Conservation (phyloP, 2,797 vertebrate species). For the Rhodeus uyekii region DNA sequence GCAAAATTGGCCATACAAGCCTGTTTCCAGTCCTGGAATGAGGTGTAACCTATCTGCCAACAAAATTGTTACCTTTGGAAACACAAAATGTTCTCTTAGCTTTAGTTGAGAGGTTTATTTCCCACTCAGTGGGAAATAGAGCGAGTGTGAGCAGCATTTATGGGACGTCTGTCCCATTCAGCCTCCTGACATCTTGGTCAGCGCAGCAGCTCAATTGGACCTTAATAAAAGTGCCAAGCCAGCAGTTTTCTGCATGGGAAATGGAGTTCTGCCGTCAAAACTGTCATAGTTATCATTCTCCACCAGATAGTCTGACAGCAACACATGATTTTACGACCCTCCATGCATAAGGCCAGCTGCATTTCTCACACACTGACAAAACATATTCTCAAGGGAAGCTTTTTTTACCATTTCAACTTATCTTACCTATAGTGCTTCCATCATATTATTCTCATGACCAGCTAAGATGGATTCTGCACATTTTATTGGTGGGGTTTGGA, state of each 20-base stretch:
- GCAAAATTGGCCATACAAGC: background rate
- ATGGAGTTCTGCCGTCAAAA: background rate
- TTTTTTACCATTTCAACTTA: background rate
- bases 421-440: background rate
- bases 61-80: slow-evolving; percentile 5
- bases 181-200: slow-evolving; percentile 9
- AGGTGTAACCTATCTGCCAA: background rate
- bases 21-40: background rate
- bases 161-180: slow-evolving; percentile 15
- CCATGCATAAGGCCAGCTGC: background rate
- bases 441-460: slow-evolving; percentile 3
- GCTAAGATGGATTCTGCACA: background rate
- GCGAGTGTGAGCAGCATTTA: background rate
- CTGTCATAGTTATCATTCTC: slow-evolving; percentile 30
- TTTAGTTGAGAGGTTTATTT: slow-evolving; percentile 19
- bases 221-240: slow-evolving; percentile 15
- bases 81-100: background rate
- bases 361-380: background rate
- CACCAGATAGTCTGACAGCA: slow-evolving; percentile 24
- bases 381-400: background rate
- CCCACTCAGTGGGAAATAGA: background rate
- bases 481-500: background rate
- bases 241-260: slow-evolving; percentile 23
- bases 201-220: background rate
- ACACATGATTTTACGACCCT: slow-evolving; percentile 4